Percentiles rank a stretch among this genome's conserved stretches.
Evolutionary conservation across 2,888 invertebrate species (phyloP).

Genomic region (Campoplex nolae): DNA sequence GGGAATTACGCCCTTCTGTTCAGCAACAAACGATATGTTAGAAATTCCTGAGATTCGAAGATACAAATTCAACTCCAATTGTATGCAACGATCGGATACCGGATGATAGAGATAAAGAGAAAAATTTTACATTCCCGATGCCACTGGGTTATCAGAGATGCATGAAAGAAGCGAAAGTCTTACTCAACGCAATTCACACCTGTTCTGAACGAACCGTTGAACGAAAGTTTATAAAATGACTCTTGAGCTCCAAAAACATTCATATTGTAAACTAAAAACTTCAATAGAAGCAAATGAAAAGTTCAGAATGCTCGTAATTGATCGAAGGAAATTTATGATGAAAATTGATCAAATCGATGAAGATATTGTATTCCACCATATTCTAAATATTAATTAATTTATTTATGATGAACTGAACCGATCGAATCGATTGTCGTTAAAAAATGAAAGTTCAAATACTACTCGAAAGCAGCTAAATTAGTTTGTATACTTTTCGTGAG

Average conservation of each 20-base stretch:
- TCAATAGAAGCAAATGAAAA: not conserved
- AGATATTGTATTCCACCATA: no score
- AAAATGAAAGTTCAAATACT: not conserved
- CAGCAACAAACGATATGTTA: not conserved
- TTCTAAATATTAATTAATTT: not conserved
- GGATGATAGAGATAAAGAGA: conserved; percentile 40
- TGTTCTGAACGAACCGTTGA: conserved; percentile 2
- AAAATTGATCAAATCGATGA: not conserved
- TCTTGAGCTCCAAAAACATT: not conserved
- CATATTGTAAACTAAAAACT: not conserved
- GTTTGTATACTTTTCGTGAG: not conserved
- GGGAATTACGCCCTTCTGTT: conserved; percentile 1
- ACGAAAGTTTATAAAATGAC: conserved; percentile 1
- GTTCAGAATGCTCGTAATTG: not conserved
- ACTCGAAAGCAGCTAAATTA: not conserved
- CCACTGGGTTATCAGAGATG: conserved; percentile 12
- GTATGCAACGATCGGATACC: conserved; percentile 40
- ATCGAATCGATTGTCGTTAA: not conserved
- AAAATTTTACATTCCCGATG: conserved; percentile 28
- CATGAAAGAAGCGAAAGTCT: conserved; percentile 29
- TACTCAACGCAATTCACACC: conserved; percentile 13
- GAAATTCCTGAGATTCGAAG: conserved; percentile 33
- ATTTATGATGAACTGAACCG: not conserved
- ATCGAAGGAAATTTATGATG: not conserved
- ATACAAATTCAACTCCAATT: conserved; percentile 20